Conservation (phyloP, 2,888 invertebrate species). For the Acleris laterana region DNA sequence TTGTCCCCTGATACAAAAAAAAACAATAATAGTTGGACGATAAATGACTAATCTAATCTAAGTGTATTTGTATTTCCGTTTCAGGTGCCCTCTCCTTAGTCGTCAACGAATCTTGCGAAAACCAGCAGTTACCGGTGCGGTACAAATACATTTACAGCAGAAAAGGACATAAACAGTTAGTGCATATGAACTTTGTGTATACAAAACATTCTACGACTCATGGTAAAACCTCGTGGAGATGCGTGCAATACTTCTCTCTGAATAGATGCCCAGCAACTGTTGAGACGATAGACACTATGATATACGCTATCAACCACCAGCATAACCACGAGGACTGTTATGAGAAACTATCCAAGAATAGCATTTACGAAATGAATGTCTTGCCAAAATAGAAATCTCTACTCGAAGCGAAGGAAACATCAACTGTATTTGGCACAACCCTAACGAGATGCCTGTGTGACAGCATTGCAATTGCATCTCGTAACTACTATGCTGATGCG, state of each 20-base stretch:
- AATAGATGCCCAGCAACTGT: slow-evolving; percentile 81
- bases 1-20: no score
- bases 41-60: not conserved
- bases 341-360: slow-evolving; percentile 75
- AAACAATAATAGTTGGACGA: no score
- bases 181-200: slow-evolving; percentile 81
- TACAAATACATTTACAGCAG: slow-evolving; percentile 82
- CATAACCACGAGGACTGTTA: slow-evolving; percentile 80
- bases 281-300: slow-evolving; percentile 79
- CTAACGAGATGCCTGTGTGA: no score
- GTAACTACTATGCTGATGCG: no score
- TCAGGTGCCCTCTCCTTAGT: slow-evolving; percentile 79
- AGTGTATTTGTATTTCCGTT: slow-evolving; percentile 46
- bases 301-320: slow-evolving; percentile 78
- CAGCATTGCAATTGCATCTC: no score
- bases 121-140: slow-evolving; percentile 66
- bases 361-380: slow-evolving; percentile 78
- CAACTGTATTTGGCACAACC: no score
- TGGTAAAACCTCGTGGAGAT: slow-evolving; percentile 81
- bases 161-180: slow-evolving; percentile 81
- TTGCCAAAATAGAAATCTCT: slow-evolving; percentile 58
- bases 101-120: slow-evolving; percentile 70
- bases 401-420: not conserved
- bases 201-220: slow-evolving; percentile 82
- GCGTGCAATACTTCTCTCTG: slow-evolving; percentile 81